Conservation (phyloP, 2,888 invertebrate genomes). For the Lasioglossum vierecki region DNA sequence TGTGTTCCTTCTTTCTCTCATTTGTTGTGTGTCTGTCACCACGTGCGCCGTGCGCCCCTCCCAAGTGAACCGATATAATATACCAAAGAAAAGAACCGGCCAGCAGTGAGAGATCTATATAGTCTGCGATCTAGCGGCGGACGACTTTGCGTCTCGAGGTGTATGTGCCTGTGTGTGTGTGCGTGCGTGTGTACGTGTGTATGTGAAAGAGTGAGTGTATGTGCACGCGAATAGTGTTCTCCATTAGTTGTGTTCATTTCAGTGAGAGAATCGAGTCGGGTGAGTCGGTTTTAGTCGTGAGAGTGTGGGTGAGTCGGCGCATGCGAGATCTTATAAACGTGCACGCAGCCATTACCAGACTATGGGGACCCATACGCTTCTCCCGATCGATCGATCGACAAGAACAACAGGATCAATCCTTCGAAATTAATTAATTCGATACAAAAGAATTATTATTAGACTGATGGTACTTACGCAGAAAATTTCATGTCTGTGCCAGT, state of each 20-base stretch:
- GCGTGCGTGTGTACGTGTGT: background rate
- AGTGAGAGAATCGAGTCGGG: slow-evolving; percentile 26
- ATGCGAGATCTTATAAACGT: slow-evolving; percentile 67
- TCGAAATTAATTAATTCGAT: background rate
- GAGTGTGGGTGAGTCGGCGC: slow-evolving; percentile 55
- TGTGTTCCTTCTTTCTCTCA: slow-evolving; percentile 41
- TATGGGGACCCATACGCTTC: slow-evolving; percentile 27
- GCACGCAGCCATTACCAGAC: slow-evolving; percentile 52
- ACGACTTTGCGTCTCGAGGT: slow-evolving; percentile 51
- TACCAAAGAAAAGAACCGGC: slow-evolving; percentile 46
- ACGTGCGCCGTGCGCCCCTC: slow-evolving; percentile 67
- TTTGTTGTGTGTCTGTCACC: slow-evolving; percentile 61
- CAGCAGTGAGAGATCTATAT: slow-evolving; percentile 27
- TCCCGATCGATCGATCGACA: slow-evolving; percentile 54
- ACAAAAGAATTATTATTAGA: background rate
- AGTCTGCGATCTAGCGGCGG: slow-evolving; percentile 27
- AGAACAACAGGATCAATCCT: background rate
- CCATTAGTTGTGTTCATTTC: background rate
- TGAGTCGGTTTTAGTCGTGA: slow-evolving; percentile 30
- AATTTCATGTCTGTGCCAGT: no score
- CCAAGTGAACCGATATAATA: slow-evolving; percentile 35
- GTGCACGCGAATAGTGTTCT: background rate
- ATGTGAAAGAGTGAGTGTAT: slow-evolving; percentile 13
- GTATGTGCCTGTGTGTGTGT: slow-evolving; percentile 32
- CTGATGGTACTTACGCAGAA: no score